Base-by-base conservation (phyloP, 2,888 invertebrate genomes). In the Euzophera pinguis region DNA sequence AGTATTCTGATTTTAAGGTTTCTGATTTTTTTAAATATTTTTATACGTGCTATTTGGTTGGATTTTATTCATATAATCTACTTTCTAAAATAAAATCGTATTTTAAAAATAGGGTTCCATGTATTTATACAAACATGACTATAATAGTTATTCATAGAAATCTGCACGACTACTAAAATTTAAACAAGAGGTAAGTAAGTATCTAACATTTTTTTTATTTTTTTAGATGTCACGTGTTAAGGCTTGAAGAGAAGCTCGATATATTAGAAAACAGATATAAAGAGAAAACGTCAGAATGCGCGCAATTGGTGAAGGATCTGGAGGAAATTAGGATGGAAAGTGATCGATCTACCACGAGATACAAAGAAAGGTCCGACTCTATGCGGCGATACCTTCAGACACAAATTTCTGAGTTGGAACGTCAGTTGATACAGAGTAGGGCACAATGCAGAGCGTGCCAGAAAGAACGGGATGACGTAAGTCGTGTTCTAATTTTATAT, bases 381-480 rank as follows among this genome's bases (percentile, higher is more conserved):
- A 81, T 77, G 75, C 70, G 82, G 9, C 70, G 81, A 37, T 78
- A 81, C 47, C 61, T 86, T 53, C 86, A 86, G 41, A 74, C 74
- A 0, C 88, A 88, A 56, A 76, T 89, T 38, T 77, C 86, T 0
- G 86, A 85, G 45, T 60, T 89, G 1, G 88, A 89, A 57, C 64
- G 80, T n/a, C 86, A 88, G 57, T 61, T 89, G 42, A 73, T 83
- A 42, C 78, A 84, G 41, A 85, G 81, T 49, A 71, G 88, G 7
- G 89, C 88, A 0, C 84, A 84, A 54, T 79, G 78, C 47, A 69
- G 75, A 48, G 69, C 81, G 4, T 81, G 75, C 48, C 84, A 86
- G 56, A 89, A 86, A 60, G 88, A 89, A 53, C 71, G 86, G 34
- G 86, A 89, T 49, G 86, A 88, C 64, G 88, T 88, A 57, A 57